phyloP scores from a whole-genome alignment of 1,140 invertebrate species.

The Drosophila setifemur region DNA sequence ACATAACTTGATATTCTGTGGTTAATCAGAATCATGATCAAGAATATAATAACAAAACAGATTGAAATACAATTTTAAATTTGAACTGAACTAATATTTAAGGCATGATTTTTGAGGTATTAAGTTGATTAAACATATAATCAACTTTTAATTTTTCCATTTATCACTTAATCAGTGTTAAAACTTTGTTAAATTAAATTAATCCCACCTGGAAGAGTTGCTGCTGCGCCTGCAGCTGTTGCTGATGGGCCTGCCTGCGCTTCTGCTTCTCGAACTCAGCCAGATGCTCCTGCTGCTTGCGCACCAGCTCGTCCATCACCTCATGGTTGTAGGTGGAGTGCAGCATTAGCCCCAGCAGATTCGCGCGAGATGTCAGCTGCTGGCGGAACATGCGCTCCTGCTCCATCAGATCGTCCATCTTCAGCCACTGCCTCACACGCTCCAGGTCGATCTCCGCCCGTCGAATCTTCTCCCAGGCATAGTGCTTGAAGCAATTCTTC shows the following conservation, averaged over 20 bases:
- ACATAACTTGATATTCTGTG: too few species aligned
- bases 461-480: constrained; percentile 97
- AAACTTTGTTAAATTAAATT: background rate
- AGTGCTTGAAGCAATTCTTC: constrained; percentile 95
- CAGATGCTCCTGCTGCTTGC: constrained; percentile 72
- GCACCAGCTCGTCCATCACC: constrained; percentile 87
- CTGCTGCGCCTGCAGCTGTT: constrained; percentile 31
- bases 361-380: constrained; percentile 93
- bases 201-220: background rate
- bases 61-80: too few species aligned
- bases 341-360: constrained; percentile 95
- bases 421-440: constrained; percentile 92
- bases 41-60: too few species aligned
- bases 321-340: constrained; percentile 98
- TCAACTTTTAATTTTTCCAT: too few species aligned
- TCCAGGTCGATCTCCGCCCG: constrained; percentile 93
- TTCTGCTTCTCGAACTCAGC: constrained; percentile 63
- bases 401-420: constrained; percentile 97
- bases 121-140: too few species aligned
- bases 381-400: constrained; percentile 94
- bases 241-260: constrained; percentile 41
- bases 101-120: too few species aligned
- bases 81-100: too few species aligned
- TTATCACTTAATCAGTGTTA: background rate
- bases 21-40: too few species aligned